Conservation (phyloP, 2,113 vertebrate species). For the Prionailurus viverrinus region DNA sequence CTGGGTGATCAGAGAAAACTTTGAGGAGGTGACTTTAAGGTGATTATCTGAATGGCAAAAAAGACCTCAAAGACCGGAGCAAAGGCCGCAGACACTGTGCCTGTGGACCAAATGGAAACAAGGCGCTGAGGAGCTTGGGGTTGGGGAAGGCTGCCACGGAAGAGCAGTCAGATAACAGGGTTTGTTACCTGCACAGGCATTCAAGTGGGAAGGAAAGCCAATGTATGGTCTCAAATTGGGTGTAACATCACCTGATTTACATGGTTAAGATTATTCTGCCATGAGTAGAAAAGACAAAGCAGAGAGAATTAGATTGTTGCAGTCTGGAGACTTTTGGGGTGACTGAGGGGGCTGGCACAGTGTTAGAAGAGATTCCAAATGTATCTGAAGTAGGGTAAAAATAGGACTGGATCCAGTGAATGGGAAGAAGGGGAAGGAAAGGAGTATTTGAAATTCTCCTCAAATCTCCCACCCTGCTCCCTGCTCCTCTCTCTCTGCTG, state of each 20-base stretch:
- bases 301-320: background rate
- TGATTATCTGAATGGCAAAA: background rate
- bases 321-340: background rate
- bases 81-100: background rate
- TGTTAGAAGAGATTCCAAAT: background rate
- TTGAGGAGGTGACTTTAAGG: background rate
- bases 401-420: background rate
- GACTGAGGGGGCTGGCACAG: background rate
- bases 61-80: background rate
- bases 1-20: background rate
- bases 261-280: background rate
- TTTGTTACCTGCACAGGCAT: no score
- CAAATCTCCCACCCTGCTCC: background rate
- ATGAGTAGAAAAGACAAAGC: background rate
- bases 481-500: background rate
- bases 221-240: background rate
- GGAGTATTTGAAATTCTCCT: background rate
- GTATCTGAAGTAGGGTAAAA: background rate
- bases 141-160: accelerated
- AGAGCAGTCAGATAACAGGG: background rate
- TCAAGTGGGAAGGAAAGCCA: background rate
- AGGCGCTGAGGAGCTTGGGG: background rate
- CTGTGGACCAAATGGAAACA: no score
- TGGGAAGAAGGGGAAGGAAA: background rate
- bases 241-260: background rate